These are phyloP conservation scores for Notodonta ziczac DNA, from an alignment of 2,888 invertebrate genomes.

Conservation along the genomic window DNA sequence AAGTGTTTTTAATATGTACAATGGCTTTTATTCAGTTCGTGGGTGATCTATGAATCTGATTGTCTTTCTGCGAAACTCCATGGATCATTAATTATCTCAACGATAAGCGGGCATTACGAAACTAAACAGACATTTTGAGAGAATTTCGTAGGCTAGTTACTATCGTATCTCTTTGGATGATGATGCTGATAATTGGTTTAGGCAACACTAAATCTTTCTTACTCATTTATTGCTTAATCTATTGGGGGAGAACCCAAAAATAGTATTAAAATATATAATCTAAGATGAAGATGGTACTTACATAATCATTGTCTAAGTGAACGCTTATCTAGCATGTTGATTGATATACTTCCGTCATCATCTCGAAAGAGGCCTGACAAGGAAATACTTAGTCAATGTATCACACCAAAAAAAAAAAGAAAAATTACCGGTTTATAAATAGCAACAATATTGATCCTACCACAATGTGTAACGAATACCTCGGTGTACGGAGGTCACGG, in stretches of 20 bases:
- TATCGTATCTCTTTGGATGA: not conserved
- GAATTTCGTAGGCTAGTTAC: slow-evolving; percentile 10
- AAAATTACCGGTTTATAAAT: not conserved
- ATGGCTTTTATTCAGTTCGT: slow-evolving; percentile 1
- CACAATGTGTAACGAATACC: slow-evolving; percentile 3
- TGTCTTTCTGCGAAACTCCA: slow-evolving; percentile 12
- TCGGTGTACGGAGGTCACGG: slow-evolving; percentile 54
- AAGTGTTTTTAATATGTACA: not conserved
- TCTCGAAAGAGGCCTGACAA: too few species aligned
- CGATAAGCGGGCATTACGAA: slow-evolving; percentile 19
- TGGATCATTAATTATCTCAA: slow-evolving; percentile 18
- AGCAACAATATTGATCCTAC: not conserved
- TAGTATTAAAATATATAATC: too few species aligned
- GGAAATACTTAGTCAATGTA: too few species aligned
- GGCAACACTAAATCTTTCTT: not conserved
- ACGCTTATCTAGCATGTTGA: too few species aligned
- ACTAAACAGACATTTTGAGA: slow-evolving; percentile 1
- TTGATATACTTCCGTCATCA: too few species aligned
- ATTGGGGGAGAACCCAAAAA: too few species aligned
- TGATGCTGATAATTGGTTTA: not conserved
- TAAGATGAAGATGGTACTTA: too few species aligned
- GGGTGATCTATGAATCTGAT: slow-evolving; percentile 10
- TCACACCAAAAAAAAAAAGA: too few species aligned
- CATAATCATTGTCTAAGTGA: too few species aligned
- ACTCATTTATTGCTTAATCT: too few species aligned